These are phyloP conservation scores for Alouatta palliata DNA, from an alignment of 2,113 vertebrate species.

Conservation along the genomic window DNA sequence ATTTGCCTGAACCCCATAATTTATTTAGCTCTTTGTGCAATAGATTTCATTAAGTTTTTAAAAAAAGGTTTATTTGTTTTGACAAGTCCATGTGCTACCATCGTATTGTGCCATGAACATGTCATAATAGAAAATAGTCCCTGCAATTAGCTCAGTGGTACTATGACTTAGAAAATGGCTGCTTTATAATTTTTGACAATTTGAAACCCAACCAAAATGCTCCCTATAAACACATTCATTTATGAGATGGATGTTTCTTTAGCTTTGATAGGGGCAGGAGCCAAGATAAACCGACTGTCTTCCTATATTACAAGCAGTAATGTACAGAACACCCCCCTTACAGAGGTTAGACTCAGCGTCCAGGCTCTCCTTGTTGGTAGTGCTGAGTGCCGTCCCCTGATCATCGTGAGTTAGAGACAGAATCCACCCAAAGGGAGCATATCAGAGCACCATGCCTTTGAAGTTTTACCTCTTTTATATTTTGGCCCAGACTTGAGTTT, in stretches of 20 bases:
- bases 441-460: background rate
- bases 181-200: slow-evolving; percentile 64
- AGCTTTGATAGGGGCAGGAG: background rate
- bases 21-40: slow-evolving; percentile 76
- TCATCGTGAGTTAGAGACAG: background rate
- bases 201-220: background rate
- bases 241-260: background rate
- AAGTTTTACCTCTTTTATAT: background rate
- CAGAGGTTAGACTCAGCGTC: accelerated
- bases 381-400: accelerated
- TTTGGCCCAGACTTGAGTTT: background rate
- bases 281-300: background rate
- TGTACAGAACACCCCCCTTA: accelerated
- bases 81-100: slow-evolving; percentile 69
- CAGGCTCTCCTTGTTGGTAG: accelerated
- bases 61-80: slow-evolving; percentile 82
- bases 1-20: slow-evolving; percentile 73
- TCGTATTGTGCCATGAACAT: slow-evolving; percentile 45
- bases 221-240: background rate
- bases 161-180: background rate
- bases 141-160: slow-evolving; percentile 70
- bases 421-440: background rate
- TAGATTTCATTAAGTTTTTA: slow-evolving; percentile 55
- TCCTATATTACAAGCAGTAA: background rate
- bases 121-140: slow-evolving; percentile 72